Evolutionary conservation across 2,888 invertebrate genomes (phyloP), one percentile per base, ranked within the genome.

Genomic region (Antheraea assamensis): DNA sequence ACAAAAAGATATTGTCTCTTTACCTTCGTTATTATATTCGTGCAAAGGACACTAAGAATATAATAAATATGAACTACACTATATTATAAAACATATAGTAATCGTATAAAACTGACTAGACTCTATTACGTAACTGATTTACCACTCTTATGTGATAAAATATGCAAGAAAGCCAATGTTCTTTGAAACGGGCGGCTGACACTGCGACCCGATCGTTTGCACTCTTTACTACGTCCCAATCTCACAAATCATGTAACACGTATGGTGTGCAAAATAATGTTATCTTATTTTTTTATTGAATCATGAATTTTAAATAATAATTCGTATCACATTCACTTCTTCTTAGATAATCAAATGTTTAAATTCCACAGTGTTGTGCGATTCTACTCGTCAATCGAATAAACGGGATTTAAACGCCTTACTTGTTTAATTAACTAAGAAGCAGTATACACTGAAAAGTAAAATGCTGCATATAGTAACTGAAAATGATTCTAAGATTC

Each of bases 201-300:
- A 90, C 87, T 86, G 88, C 88, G 90, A 87, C 88, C 88, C 90
- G 89, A 84, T 92, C 94, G 93, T 93, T 93, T 92, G 92, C 93
- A 93, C 93, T 93, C 92, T 93, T 93, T 93, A 93, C 91, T 90
- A 88, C 90, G 89, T 90, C 91, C 91, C 90, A 88, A 89, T 90
- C 90, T 90, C 92, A 89, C 91, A 91, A 89, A 87, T 92, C 90
- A 90, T 89, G 85, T 87, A 83, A 79, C 79, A 73, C 66, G 88
- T 87, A 88, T 55, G 49, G 88, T 84, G 75, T 24, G 83, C 87
- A 88, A 79, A 86, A 80, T 73, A 76, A 74, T 17, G 21, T 58
- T 21, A 47, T 47, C 15, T 30, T 19, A 30, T 15, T 8, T 30
- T 64, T 27, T 64, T 64, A 30, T 64, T 30, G 3, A 64, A 27